Evolutionary conservation across 2,113 vertebrate genomes (phyloP), one percentile per base, ranked within the genome.

Genomic region (Argyrosomus japonicus): DNA sequence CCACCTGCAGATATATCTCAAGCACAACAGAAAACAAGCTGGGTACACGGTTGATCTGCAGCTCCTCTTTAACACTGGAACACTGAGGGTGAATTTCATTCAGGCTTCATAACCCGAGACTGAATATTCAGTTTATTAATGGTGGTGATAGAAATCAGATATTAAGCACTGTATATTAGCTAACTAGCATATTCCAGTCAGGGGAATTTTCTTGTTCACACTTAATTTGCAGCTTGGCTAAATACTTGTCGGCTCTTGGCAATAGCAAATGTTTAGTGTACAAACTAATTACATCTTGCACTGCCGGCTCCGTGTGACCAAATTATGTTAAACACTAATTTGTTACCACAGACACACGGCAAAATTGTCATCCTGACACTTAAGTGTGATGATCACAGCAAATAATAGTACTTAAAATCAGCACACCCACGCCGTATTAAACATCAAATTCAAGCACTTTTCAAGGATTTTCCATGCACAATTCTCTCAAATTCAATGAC

Each of bases 251-350:
- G 36, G 60, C 74, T 85, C 77, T 43, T 75, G 51, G 71, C 32
- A 71, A 74, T 70, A 50, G n/a, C 25, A 75, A 80, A 84, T 79
- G 40, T 84, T 87, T 65, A 64, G 81, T 63, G 68, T 68, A 64
- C 36, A 79, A 67, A 76, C 83, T 79, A 88, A 87, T 90, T 85
- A 83, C 65, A 48, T 81, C 58, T 77, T 48, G 29, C 36, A 32
- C 71, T 21, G 70, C 23, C 48, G 58, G 11, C 73, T 78, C 72
- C 36, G 67, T 62, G 82, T 18, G 68, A 84, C 27, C 77, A 63
- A 77, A 87, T 79, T 77, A 87, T 74, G 56, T 54, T 58, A 68
- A 80, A 61, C 68, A 50, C 15, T n/a, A 48, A 77, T 74, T 56
- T 60, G 48, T 70, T 51, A 15, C 27, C 5, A 60, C 27, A 40